Percentiles rank a stretch among this genome's conserved stretches.
Conservation (phyloP, 1,140 invertebrate species). For the Zaprionus taronus region DNA sequence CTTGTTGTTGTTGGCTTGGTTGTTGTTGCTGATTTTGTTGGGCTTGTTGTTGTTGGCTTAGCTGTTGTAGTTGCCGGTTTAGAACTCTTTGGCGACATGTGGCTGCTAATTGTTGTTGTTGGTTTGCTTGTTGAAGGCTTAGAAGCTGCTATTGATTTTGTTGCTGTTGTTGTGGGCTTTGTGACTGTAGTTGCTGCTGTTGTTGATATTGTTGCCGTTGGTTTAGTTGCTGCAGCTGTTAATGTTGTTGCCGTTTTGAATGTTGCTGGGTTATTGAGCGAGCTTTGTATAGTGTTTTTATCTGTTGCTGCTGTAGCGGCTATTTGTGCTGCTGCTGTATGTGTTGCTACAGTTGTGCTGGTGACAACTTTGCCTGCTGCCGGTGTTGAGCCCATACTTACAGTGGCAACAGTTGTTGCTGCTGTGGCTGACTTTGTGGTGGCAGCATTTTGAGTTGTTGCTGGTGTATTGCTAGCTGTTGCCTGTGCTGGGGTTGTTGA, state of each 20-base stretch:
- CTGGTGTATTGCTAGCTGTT: constrained; percentile 16
- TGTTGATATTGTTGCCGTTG: constrained; percentile 6
- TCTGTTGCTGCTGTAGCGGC: constrained; percentile 24
- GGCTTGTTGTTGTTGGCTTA: constrained; percentile 27
- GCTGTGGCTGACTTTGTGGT: not conserved
- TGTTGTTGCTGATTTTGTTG: constrained; percentile 38
- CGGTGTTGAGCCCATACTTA: not conserved
- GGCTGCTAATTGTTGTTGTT: constrained; percentile 27
- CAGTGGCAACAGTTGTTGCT: constrained; percentile 17
- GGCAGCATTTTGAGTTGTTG: not conserved
- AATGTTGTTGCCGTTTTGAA: constrained; percentile 12
- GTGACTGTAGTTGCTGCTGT: constrained; percentile 16
- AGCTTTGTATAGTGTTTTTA: not conserved
- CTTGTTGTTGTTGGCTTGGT: constrained; percentile 24
- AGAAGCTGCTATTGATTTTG: constrained; percentile 16
- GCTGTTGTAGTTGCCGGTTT: constrained; percentile 40
- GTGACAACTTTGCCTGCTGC: not conserved
- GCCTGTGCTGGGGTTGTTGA: constrained; percentile 9
- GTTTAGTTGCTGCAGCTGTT: not conserved
- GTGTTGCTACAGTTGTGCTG: constrained; percentile 11
- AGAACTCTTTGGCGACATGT: constrained; percentile 37
- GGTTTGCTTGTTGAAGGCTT: constrained; percentile 29
- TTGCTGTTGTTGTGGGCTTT: constrained; percentile 17
- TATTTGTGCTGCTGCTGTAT: constrained; percentile 23
- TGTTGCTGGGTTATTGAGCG: constrained; percentile 8